Evolutionary conservation across 1,140 invertebrate genomes (phyloP), one percentile per base, ranked within the genome.

Genomic region (Drosophila nebulosa): DNA sequence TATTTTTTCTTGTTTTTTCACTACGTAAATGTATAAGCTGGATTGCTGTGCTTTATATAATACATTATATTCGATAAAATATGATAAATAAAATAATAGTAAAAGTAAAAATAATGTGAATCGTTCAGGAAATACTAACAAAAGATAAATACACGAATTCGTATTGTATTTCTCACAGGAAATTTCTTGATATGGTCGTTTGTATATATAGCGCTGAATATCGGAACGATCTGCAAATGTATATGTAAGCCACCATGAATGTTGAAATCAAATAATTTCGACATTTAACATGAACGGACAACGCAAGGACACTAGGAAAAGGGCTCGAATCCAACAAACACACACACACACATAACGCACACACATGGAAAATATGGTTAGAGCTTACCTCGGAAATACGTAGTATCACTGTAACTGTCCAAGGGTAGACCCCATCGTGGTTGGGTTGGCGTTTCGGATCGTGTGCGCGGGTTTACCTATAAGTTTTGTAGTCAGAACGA

Each of bases 391-490:
- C 93, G 93, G 58, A 94, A 91, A 76, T 94, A 93, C 59, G 93
- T 91, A 68, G 90, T 91, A 61, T 92, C 90, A 80, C 74, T 65
- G 75, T 89, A 91, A 89, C 90, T 90, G 58, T 91, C 90, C 61
- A 91, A 67, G 53, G 88, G 81, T 68, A 79, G 80, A 61, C 88
- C 88, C 94, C 93, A 94, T 75, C 94, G 93, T 56, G 93, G 92
- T 63, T 76, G 74, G 71, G 93, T 93, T 52, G 95, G 93, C 46
- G 94, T 95, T 64, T 94, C 92, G 36, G 95, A 95, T 67, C 94
- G 93, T 26, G 95, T 94, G 59, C 95, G 92, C 73, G 95, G 94
- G 74, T 94, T 93, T 36, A 95, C 92, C 94, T 95, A 77, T 61
- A 90, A 80, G 77, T 66, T 90, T 69, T 72, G 81, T 79, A 88